Evolutionary conservation across 2,113 vertebrate species (phyloP).

Genomic region (Ariopsis seemanni): DNA sequence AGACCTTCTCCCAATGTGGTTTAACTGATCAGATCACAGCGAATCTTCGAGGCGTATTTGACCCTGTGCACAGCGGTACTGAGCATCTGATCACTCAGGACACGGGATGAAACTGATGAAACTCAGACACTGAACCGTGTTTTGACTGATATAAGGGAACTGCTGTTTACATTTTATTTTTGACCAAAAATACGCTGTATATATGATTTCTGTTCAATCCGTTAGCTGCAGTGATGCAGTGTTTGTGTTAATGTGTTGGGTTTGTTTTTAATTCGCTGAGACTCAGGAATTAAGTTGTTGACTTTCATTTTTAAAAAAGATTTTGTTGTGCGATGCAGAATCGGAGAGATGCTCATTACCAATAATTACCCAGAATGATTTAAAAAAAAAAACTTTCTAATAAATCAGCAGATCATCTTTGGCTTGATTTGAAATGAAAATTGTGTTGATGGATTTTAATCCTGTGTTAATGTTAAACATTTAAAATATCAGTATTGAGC

Average conservation of each 20-base stretch:
- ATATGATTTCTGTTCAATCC: background rate
- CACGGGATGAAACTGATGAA: no score
- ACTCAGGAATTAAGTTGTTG: constrained; percentile 32
- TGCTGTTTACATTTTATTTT: background rate
- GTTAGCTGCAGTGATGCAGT: background rate
- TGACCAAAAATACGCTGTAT: background rate
- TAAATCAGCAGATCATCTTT: background rate
- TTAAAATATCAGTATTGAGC: background rate
- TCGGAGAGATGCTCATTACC: background rate
- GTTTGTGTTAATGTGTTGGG: background rate
- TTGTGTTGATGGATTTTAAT: background rate
- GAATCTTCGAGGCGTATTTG: no score
- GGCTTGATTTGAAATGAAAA: background rate
- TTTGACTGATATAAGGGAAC: background rate
- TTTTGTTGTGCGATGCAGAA: constrained; percentile 10
- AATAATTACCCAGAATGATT: background rate
- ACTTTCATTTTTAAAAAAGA: background rate
- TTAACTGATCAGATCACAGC: no score
- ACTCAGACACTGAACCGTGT: no score
- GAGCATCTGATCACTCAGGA: no score
- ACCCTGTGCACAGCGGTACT: no score
- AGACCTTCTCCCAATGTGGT: no score
- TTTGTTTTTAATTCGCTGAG: background rate
- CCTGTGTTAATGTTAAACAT: background rate
- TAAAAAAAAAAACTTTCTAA: background rate